Base-by-base conservation (phyloP, 30 jellyfish, hydroid and myxozoan genomes). In the Aurelia aurita region DNA sequence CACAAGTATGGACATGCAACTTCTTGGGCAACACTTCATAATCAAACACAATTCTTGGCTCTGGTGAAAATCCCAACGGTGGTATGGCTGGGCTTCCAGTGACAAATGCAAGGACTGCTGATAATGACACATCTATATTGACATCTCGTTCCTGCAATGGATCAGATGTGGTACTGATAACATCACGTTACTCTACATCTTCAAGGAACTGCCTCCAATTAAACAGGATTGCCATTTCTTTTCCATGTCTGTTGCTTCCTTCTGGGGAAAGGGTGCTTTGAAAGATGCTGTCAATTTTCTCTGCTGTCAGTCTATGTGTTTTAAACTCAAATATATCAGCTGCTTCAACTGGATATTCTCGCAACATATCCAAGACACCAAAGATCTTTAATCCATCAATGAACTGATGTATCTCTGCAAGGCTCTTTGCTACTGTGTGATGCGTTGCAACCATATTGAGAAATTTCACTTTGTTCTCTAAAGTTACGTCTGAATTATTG, bases 201-300 rank as follows among this genome's bases (percentile, higher is more conserved):
- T 67, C 79, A 31, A 67, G n/a, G 34, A 67, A 67, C 27, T 67
- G 79, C 25, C 79, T 67, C 79, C 79, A 67, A 22, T 67, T 67
- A 22, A 25, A 67, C 39, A 67, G 58, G 79, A 67, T 32, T 8
- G 79, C 58, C 58, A 8, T 67, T 22, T 67, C 79, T 22, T 67
- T 67, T 32, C 23, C 58, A 34, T 67, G n/a, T 16, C 58, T 2
- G 58, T 67, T 67, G 79, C 79, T 67, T 67, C 79, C 79, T 34
- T 67, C 58, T 34, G 46, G 39, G 31, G 74, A 62, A 16, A 25
- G 28, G 26, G 28, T 20, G n/a, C 21, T 27, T 13, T 27, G 55
- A 34, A 67, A 34, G 22, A 67, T 51, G 79, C 9, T 2, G 79
- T 67, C 79, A 10, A 67, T 14, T 18, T 8, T 32, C n/a, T 67